phyloP scores from a whole-genome alignment of 2,888 invertebrate genomes.

The Nipponacmea schrenckii region DNA sequence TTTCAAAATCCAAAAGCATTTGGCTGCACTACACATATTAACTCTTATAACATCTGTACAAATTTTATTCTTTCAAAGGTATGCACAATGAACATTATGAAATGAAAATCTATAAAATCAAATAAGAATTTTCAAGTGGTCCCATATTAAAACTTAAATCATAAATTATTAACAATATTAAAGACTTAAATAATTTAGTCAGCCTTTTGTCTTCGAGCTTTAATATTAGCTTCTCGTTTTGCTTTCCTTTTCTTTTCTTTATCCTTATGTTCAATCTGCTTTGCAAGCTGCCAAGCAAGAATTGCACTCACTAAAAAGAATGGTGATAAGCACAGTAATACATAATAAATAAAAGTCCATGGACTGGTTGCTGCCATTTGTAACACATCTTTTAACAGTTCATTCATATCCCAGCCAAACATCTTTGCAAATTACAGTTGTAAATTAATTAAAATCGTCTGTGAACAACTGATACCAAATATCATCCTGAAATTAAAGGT shows the following conservation, averaged over 20 bases:
- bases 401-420: conserved; percentile 61
- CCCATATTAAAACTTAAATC: too few relatives aligned
- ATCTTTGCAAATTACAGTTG: conserved; percentile 12
- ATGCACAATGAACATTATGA: too few relatives aligned
- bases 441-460: too few relatives aligned
- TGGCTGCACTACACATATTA: too few relatives aligned
- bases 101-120: too few relatives aligned
- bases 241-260: conserved; percentile 69
- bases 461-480: too few relatives aligned
- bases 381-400: conserved; percentile 50
- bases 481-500: too few relatives aligned
- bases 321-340: conserved; percentile 70
- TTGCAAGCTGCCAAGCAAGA: conserved; percentile 71
- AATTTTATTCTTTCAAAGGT: too few relatives aligned
- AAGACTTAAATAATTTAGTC: conserved; percentile 27
- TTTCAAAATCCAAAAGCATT: too few relatives aligned
- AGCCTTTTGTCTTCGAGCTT: conserved; percentile 56
- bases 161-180: too few relatives aligned
- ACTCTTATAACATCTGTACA: too few relatives aligned
- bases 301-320: conserved; percentile 71
- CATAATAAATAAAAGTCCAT: conserved; percentile 70
- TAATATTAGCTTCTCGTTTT: conserved; percentile 68
- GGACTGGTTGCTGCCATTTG: conserved; percentile 67
- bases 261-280: conserved; percentile 71
- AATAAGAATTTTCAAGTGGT: too few relatives aligned